Conservation (phyloP, 2,113 vertebrate genomes). For the Myotis davidii region DNA sequence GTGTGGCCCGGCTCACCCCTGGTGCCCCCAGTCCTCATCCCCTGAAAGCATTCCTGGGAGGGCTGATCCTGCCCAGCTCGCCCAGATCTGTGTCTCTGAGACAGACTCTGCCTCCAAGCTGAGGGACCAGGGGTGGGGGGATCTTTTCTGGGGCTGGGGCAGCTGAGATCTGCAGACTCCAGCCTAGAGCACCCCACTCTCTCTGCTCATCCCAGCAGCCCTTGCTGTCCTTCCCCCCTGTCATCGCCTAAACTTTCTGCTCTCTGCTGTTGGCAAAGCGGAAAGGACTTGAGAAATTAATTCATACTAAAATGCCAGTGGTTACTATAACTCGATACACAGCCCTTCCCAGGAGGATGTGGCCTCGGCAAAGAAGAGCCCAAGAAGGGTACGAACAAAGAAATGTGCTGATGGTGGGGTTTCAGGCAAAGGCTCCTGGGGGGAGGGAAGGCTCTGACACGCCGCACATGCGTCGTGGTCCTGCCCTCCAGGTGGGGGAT, state of each 20-base stretch:
- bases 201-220: no score
- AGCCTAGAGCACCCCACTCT: background rate
- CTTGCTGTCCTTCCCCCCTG: background rate
- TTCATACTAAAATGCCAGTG: background rate
- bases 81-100: background rate
- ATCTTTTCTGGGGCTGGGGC: background rate
- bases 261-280: no score
- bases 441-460: background rate
- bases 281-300: background rate
- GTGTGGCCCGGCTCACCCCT: accelerated
- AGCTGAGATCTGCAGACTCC: background rate
- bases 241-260: background rate
- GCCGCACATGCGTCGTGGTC: background rate
- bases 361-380: background rate
- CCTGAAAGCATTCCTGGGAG: background rate
- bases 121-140: accelerated
- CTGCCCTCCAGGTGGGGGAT: background rate
- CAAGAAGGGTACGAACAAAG: no score
- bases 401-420: background rate
- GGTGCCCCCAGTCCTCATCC: background rate
- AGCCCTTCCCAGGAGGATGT: background rate
- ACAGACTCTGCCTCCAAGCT: no score
- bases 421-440: background rate
- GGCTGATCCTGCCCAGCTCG: background rate
- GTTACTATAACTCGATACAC: background rate